phyloP scores from a whole-genome alignment of 2,888 invertebrate genomes.

The Erebia aethiops region DNA sequence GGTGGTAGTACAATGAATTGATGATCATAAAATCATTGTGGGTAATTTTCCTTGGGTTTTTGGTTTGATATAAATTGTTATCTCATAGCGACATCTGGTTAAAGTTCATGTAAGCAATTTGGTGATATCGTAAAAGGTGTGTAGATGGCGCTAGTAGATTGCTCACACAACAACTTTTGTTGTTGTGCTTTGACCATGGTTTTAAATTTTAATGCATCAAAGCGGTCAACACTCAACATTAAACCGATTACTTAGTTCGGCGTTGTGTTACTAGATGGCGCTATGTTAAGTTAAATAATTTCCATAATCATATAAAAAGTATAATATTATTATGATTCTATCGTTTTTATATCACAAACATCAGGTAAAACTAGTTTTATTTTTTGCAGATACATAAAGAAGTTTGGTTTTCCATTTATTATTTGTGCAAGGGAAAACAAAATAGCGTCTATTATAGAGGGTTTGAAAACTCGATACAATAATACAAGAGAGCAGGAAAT shows the following conservation, averaged over 20 bases:
- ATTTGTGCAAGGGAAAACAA: constrained; percentile 86
- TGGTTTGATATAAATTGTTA: too few species aligned
- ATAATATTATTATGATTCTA: too few species aligned
- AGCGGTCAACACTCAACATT: too few species aligned
- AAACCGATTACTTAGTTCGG: neutral
- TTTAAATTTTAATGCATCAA: too few species aligned
- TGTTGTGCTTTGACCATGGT: too few species aligned
- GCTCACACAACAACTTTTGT: too few species aligned
- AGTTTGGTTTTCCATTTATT: constrained; percentile 87
- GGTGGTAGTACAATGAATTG: too few species aligned
- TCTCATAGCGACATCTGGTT: constrained; percentile 43
- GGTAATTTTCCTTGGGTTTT: too few species aligned
- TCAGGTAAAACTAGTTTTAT: too few species aligned
- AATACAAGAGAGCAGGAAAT: constrained; percentile 82
- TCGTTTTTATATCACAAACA: too few species aligned
- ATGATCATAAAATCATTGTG: too few species aligned
- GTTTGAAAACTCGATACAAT: constrained; percentile 78
- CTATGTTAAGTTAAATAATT: neutral
- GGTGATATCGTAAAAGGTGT: neutral
- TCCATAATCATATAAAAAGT: too few species aligned
- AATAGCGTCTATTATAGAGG: constrained; percentile 81
- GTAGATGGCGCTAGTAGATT: neutral
- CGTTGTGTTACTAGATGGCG: constrained; percentile 24
- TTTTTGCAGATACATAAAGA: constrained; percentile 82
- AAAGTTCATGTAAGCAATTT: neutral